Evolutionary conservation across 2,797 vertebrate genomes (phyloP).

Genomic region (Acrossocheilus fasciatus): DNA sequence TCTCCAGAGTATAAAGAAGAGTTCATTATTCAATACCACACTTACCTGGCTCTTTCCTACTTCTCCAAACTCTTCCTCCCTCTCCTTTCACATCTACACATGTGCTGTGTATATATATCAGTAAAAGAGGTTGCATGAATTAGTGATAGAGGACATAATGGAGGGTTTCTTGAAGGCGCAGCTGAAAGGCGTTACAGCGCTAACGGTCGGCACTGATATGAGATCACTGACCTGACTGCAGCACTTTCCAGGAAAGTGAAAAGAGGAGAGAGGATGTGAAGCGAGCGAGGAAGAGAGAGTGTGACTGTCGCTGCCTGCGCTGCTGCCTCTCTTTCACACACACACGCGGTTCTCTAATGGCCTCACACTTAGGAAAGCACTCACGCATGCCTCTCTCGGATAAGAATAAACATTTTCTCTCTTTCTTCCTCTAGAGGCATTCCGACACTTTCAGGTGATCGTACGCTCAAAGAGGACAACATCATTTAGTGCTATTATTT

Average conservation of each 20-base stretch:
- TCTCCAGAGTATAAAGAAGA: conserved; percentile 34
- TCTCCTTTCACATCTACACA: conserved; percentile 55
- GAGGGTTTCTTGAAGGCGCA: conserved; percentile 65
- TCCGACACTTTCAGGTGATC: conserved; percentile 38
- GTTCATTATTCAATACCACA: conserved; percentile 47
- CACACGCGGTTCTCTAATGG: conserved; percentile 43
- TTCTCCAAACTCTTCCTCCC: conserved; percentile 20
- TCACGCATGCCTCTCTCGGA: background rate
- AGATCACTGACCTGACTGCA: conserved; percentile 43
- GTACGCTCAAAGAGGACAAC: conserved; percentile 10
- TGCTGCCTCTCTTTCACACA: conserved; percentile 21
- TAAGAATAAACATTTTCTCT: conserved; percentile 45
- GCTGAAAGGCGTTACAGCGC: conserved; percentile 64
- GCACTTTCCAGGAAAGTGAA: conserved; percentile 54
- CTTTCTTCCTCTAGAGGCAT: conserved; percentile 13
- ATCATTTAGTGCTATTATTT: conserved; percentile 42
- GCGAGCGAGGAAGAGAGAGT: conserved; percentile 13
- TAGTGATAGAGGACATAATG: conserved; percentile 77
- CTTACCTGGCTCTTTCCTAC: background rate
- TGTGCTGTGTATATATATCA: conserved; percentile 67
- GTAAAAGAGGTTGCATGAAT: conserved; percentile 78
- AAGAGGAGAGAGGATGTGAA: conserved; percentile 40
- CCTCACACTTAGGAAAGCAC: conserved; percentile 46
- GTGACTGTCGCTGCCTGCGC: conserved; percentile 30
- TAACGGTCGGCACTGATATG: conserved; percentile 51